Base-by-base conservation (phyloP, 2,113 vertebrate species). In the Poecile atricapillus region DNA sequence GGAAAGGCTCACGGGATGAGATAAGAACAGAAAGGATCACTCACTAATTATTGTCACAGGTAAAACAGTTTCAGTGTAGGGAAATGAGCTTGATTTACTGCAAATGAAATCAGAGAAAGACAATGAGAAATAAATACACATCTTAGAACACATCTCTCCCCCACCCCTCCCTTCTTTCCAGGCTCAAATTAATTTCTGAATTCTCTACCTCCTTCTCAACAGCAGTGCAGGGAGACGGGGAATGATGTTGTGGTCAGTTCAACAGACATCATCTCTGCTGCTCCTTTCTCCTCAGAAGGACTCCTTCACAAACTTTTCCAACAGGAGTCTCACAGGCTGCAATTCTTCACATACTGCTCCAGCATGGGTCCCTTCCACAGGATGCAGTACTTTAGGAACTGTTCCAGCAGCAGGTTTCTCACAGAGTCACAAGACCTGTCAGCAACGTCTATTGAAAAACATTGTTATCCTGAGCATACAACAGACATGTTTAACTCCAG, bases 201-300 rank as follows among this genome's bases (percentile, higher is more conserved):
- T 62, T 55, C 30, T 69, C 62, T 47, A 10, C 8, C n/a, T 60
- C n/a, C 21, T 82, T 21, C 41, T 83, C n/a, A 68, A 47, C 41
- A 69, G 30, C 21, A 44, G 16, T 10, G 20, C 28, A 62, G 62
- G 41, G 11, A 24, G 41, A 62, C 2, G 4, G 14, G 17, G 39
- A 68, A 76, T 79, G 39, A n/a, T 46, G 6, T 3, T 44, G 28
- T 25, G 21, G 46, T 46, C 44, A n/a, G 24, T 47, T 39, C 53
- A 75, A 47, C 11, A n/a, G 9, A 60, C 5, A 3, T 23, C 21
- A 19, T 35, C 30, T 43, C 31, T 59, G 14, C 11, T 1, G 0
- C 3, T 17, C 11, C n/a, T 31, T 60, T 52, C 39, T 60, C 11
- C 60, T 30, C 53, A 60, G 33, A 25, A 81, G 19, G 23, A 46